These are phyloP conservation scores for Mixornis gularis DNA, from an alignment of 2,113 vertebrate species.

Conservation along the genomic window DNA sequence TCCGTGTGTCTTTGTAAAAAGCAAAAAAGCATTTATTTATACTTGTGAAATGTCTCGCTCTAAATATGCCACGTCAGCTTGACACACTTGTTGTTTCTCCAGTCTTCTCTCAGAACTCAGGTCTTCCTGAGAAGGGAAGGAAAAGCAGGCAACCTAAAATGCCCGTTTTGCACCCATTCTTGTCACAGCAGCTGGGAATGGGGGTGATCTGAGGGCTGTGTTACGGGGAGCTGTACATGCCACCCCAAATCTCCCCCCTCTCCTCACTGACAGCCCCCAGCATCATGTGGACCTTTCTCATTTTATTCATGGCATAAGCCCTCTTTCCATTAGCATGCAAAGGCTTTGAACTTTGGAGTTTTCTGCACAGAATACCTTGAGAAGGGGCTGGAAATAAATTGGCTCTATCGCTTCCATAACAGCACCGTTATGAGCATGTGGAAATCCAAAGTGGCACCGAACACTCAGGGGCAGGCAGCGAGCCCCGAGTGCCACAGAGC, in stretches of 20 bases:
- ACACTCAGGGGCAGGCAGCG: conserved; percentile 2
- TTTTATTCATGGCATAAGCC: neutral
- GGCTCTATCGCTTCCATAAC: neutral
- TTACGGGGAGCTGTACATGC: fast-evolving
- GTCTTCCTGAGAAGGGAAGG: neutral
- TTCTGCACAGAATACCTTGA: neutral
- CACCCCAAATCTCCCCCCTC: neutral
- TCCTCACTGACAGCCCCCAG: neutral
- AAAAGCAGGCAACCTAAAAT: neutral
- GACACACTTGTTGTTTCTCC: neutral
- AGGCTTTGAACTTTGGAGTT: neutral
- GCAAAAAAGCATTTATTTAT: neutral
- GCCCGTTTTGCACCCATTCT: neutral
- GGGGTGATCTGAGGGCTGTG: fast-evolving
- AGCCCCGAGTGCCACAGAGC: conserved; percentile 30
- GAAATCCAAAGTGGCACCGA: conserved; percentile 35
- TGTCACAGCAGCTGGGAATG: neutral
- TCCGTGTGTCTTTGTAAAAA: neutral
- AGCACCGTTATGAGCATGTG: neutral
- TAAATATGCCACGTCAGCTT: neutral
- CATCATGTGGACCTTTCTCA: neutral
- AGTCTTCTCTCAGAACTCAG: neutral
- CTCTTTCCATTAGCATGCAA: neutral
- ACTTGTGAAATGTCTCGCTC: neutral
- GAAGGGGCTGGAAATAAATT: conserved; percentile 50